Conservation (phyloP, 1,140 invertebrate genomes). For the Drosophila rhopaloa region DNA sequence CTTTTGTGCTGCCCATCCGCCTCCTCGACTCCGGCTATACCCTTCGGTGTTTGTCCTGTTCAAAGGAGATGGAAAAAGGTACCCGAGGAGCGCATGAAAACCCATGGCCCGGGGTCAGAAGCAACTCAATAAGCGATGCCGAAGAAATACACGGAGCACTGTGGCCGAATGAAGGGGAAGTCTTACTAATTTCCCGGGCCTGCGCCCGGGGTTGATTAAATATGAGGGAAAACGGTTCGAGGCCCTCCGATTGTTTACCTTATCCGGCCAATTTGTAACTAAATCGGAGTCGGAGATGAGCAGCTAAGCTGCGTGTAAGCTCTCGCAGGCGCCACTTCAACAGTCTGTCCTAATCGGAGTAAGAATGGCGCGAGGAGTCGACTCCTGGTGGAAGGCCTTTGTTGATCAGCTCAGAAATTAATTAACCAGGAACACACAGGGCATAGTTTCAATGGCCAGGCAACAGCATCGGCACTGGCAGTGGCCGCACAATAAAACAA, state of each 20-base stretch:
- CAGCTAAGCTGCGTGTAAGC: slow-evolving; percentile 71
- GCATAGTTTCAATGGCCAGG: slow-evolving; percentile 36
- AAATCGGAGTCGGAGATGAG: slow-evolving; percentile 61
- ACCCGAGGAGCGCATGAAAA: slow-evolving; percentile 55
- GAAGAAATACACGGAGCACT: slow-evolving; percentile 23
- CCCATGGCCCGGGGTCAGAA: slow-evolving; percentile 61
- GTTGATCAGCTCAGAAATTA: slow-evolving; percentile 77
- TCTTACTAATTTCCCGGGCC: slow-evolving; percentile 64
- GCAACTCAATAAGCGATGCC: slow-evolving; percentile 72
- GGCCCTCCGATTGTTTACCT: slow-evolving; percentile 41
- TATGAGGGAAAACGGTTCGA: slow-evolving; percentile 60
- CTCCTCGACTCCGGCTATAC: neutral
- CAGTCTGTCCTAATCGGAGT: slow-evolving; percentile 36
- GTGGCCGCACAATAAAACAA: slow-evolving; percentile 73
- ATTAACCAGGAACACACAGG: slow-evolving; percentile 73
- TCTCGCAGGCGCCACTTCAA: slow-evolving; percentile 71
- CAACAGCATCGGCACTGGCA: neutral
- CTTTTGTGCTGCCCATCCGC: slow-evolving; percentile 60
- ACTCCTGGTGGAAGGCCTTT: slow-evolving; percentile 51
- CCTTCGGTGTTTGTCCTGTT: slow-evolving; percentile 56
- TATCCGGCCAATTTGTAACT: slow-evolving; percentile 74
- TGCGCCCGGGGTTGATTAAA: slow-evolving; percentile 68
- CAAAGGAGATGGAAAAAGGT: slow-evolving; percentile 36
- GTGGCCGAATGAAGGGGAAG: slow-evolving; percentile 48
- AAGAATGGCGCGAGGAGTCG: neutral